Base-by-base conservation (phyloP, 92 coral and sea anemone species). In the Plumapathes pennacea region DNA sequence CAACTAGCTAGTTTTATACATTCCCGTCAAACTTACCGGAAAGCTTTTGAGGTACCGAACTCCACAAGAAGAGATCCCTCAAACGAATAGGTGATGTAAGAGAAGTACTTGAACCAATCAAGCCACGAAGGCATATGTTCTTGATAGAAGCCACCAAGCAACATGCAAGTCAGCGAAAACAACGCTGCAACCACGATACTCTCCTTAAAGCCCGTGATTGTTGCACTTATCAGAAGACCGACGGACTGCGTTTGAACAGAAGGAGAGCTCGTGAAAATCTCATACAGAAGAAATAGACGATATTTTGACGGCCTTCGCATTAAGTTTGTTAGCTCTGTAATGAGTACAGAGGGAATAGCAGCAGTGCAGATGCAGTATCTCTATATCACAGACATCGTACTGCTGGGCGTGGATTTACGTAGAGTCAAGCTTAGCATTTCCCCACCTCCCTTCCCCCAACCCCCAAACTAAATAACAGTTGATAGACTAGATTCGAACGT, bases 121-220 rank as follows among this genome's bases (percentile, higher is more conserved):
- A 91, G 56, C 97, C 97, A 91, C 1, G 78, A n/a, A 0, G 97
- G 97, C 0, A 91, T 68, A 60, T 84, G 54, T 19, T 76, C 61
- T 36, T 89, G 95, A 54, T 76, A 91, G 45, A 91, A 91, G 17
- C 97, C 97, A 7, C 92, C 97, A 15, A 88, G 67, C 65, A 91
- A 46, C 97, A 91, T 91, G 3, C 71, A 52, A 0, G 73, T 28
- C 64, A 91, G 38, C 42, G 84, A 87, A 47, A 60, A 75, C 7
- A 91, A 57, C 4, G 96, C 71, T 27, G 91, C 89, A 9, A 80
- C 78, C n/a, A 90, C 76, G 18, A 91, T 80, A 8, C 91, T 82
- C 54, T 80, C 70, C 69, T 76, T 84, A 53, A 91, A 91, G 43
- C 82, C 81, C 87, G 84, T 77, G 46, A 85, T 81, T 12, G 87